Evolutionary conservation across 2,113 vertebrate genomes (phyloP).

Genomic region (Sapayoa aenigma): DNA sequence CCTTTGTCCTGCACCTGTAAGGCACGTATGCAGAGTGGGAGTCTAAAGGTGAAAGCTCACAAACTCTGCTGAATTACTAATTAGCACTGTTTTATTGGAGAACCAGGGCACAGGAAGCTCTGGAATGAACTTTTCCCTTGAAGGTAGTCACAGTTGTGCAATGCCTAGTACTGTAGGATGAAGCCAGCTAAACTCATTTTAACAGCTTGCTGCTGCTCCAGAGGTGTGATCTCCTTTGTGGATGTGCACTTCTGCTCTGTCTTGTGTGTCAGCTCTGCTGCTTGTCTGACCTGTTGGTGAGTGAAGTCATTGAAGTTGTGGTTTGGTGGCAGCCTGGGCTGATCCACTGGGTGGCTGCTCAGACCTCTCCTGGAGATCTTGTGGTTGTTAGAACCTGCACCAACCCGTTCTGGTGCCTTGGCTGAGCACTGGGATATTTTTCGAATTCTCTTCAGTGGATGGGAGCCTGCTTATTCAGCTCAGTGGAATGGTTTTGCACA

Average conservation of each 20-base stretch:
- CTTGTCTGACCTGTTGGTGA: not conserved
- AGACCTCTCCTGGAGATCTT: not conserved
- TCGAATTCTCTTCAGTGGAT: not conserved
- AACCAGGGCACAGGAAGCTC: not conserved
- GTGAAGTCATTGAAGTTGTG: not conserved
- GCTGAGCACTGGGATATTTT: not conserved
- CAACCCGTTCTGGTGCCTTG: not conserved
- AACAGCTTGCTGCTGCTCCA: not conserved
- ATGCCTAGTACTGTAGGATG: not conserved
- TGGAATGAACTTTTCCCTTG: not conserved
- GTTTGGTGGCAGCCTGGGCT: not conserved
- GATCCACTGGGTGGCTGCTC: not conserved
- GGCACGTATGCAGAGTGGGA: not conserved
- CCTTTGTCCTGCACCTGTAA: not conserved
- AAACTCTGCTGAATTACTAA: not conserved
- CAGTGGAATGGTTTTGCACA: not conserved
- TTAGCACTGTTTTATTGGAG: not conserved
- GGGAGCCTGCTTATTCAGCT: not conserved
- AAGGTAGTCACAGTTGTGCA: not conserved
- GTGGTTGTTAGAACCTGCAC: not conserved
- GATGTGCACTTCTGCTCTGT: not conserved
- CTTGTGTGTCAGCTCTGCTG: not conserved
- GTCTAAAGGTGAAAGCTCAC: conserved; percentile 18
- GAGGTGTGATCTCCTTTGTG: not conserved
- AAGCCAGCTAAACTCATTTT: not conserved